Base-by-base conservation (phyloP, 2,797 vertebrate species). In the Ambastaia sidthimunki region DNA sequence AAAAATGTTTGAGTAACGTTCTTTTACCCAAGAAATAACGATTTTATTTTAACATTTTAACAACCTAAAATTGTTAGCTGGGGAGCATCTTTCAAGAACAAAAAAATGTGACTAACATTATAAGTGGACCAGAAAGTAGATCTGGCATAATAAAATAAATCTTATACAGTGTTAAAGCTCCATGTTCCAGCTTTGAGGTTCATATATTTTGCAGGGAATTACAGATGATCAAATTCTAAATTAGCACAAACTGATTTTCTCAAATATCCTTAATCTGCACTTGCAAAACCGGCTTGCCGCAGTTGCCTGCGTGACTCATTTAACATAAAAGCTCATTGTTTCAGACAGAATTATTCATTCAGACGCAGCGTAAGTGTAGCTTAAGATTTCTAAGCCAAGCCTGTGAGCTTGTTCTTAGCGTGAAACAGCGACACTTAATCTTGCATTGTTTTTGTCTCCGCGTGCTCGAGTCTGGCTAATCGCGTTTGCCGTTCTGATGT, bases 401-500 rank as follows among this genome's bases (percentile, higher is more conserved):
- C 28, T 65, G 41, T 52, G 21, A 54, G 69, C 66, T 72, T 47
- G 50, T 71, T 82, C 65, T 71, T 67, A 67, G 12, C 11, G 5
- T 25, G 23, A 71, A 21, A 16, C 44, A 15, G 50, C 21, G 1
- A 13, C 54, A 31, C 72, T 90, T 90, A 90, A 88, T 89, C 82
- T 89, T 80, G 83, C 88, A 86, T 88, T 85, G 67, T 85, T 65
- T 89, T 90, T 81, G 89, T 81, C 76, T 86, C 81, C 85, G 76
- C 80, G 85, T 89, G 83, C 87, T 85, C 82, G 88, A 87, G 84
- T 85, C 81, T 69, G 80, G 83, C 89, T 91, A 89, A 92, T 92
- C 90, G 86, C 89, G 88, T 91, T 89, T 92, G 85, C 79, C 78
- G 85, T 88, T 89, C 82, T 86, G 86, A 91, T 91, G 92, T 91